phyloP scores from a whole-genome alignment of 2,888 invertebrate genomes.

The Xestia c-nigrum region DNA sequence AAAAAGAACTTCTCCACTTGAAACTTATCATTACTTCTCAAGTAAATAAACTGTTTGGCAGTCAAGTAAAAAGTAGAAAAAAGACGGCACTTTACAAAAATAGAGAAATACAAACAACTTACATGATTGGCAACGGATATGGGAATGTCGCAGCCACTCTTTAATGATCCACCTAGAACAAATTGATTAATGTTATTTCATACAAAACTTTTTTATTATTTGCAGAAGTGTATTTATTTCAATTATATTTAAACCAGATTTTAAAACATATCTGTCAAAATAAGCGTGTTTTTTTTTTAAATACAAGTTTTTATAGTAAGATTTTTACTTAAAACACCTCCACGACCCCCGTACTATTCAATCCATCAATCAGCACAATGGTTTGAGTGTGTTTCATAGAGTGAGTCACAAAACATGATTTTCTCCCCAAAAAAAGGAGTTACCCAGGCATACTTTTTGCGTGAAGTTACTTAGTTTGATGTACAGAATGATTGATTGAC shows the following conservation, averaged over 20 bases:
- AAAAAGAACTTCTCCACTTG: not conserved
- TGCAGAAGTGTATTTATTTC: not conserved
- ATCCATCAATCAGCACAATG: too few species aligned
- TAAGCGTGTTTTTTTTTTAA: too few species aligned
- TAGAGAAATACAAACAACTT: conserved; percentile 44
- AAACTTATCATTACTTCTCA: not conserved
- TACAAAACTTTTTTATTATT: not conserved
- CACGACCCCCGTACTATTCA: too few species aligned
- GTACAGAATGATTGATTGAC: too few species aligned
- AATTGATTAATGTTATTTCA: conserved; percentile 6
- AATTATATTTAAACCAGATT: not conserved
- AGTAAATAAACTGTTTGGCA: not conserved
- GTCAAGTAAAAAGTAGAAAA: not conserved
- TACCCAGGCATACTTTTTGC: too few species aligned
- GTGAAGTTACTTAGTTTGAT: too few species aligned
- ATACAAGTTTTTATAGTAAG: too few species aligned
- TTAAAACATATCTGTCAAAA: too few species aligned
- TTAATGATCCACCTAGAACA: conserved; percentile 74
- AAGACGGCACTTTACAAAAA: not conserved
- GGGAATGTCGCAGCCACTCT: conserved; percentile 73
- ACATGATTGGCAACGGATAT: conserved; percentile 69
- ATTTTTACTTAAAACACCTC: too few species aligned
- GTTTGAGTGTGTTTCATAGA: too few species aligned
- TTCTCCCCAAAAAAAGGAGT: too few species aligned
- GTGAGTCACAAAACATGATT: too few species aligned